Evolutionary conservation across 1,140 invertebrate genomes (phyloP), one percentile per base, ranked within the genome.

Genomic region (Drosophila kikkawai): DNA sequence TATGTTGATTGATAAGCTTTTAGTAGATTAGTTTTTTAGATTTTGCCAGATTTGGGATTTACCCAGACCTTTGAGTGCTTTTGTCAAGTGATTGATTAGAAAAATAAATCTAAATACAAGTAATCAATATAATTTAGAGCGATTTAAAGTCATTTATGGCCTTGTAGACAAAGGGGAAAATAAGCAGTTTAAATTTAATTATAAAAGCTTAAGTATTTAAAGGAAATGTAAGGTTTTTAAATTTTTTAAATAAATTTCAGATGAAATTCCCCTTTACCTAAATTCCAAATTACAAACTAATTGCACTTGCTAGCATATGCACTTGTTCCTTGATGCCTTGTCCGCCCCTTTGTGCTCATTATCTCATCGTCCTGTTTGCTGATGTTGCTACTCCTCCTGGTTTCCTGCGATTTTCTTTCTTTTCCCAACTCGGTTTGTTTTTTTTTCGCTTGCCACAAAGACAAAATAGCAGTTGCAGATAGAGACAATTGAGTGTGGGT

Each of bases 401-500:
- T 41, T 74, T 61, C 36, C 45, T 19, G 15, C 15, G 17, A 17
- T 37, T 69, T 45, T 17, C 37, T 56, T 57, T 47, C 34, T 3
- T 13, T 17, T 4, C 6, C 6, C 8, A 55, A 39, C 17, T 15
- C 32, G 34, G 44, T 41, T 69, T 26, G n/a, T 12, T 19, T 53
- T 42, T 17, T 15, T 59, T 39, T 13, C 17, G 15, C 32, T 41
- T 51, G 15, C 37, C 61, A 51, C 63, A 70, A 67, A 67, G 64
- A 64, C 42, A 61, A 65, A 65, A 64, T 42, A 34, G 56, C 63
- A 47, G 34, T 39, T 45, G 34, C 39, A 67, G 67, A 67, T 69
- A 69, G 47, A 69, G 67, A 69, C 67, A 55, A 68, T 70, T 48
- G 34, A 55, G 67, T 42, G 47, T 19, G 37, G 13, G 45, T 66